Evolutionary conservation across 1,140 invertebrate genomes (phyloP).

Genomic region (Caenorhabditis brenneri): DNA sequence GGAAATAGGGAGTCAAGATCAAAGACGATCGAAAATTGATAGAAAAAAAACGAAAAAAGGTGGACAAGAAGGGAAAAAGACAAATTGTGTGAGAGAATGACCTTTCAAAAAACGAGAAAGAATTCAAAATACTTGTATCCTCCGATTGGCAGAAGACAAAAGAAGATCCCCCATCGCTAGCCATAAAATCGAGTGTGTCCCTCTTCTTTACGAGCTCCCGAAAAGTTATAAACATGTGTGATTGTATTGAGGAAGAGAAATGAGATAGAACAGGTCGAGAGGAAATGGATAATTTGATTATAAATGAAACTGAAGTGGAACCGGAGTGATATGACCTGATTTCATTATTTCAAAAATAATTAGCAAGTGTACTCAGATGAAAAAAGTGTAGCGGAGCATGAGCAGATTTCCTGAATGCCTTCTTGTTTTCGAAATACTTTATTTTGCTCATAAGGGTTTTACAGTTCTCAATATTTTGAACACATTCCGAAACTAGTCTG

Average conservation of each 20-base stretch:
- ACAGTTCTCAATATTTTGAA: no score
- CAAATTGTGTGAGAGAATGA: not conserved
- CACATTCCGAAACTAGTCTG: not conserved
- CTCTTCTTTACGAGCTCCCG: conserved; percentile 12
- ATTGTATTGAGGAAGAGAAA: not conserved
- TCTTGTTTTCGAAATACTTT: no score
- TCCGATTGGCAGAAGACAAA: conserved; percentile 5
- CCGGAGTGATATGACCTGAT: conserved; percentile 39
- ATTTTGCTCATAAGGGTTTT: no score
- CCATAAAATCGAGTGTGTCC: not conserved
- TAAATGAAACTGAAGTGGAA: conserved; percentile 23
- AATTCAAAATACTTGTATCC: not conserved
- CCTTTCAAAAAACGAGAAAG: not conserved
- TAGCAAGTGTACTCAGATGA: no score
- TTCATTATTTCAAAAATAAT: conserved; percentile 3
- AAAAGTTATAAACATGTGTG: not conserved
- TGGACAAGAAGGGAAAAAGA: not conserved
- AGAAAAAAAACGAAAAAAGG: not conserved
- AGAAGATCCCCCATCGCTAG: not conserved
- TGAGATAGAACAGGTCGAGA: conserved; percentile 6
- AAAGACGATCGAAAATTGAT: not conserved
- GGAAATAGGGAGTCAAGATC: not conserved
- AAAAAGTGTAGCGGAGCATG: no score
- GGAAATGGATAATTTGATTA: conserved; percentile 28
- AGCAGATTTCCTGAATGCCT: no score